Percentiles rank a stretch among this genome's conserved stretches.
phyloP scores from a whole-genome alignment of 2,888 invertebrate genomes.

The Mimachlamys varia region DNA sequence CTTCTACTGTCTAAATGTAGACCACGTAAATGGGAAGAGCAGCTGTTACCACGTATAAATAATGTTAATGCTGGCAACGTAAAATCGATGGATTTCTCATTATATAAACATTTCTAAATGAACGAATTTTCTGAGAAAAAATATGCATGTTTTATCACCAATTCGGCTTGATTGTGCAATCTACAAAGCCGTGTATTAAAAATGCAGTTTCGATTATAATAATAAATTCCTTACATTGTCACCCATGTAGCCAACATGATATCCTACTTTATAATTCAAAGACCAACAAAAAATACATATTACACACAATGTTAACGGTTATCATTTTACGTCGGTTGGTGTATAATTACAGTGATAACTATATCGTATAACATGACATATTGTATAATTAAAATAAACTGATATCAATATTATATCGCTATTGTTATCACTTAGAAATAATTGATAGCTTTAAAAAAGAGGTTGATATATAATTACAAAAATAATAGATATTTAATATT shows the following conservation, averaged over 20 bases:
- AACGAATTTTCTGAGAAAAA: neutral
- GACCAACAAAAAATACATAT: too few relatives aligned
- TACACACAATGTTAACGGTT: too few relatives aligned
- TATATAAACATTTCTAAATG: neutral
- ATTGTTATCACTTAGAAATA: too few relatives aligned
- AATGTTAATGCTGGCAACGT: neutral
- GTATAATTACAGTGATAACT: too few relatives aligned
- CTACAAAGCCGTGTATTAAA: neutral
- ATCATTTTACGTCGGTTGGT: too few relatives aligned
- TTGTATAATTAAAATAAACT: too few relatives aligned
- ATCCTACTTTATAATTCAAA: too few relatives aligned
- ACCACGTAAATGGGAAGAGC: neutral
- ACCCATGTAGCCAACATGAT: neutral
- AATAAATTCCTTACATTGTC: neutral
- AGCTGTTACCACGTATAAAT: conserved; percentile 12
- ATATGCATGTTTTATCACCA: neutral
- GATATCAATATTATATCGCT: too few relatives aligned
- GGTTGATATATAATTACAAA: too few relatives aligned
- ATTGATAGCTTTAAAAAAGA: too few relatives aligned
- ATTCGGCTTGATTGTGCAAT: neutral
- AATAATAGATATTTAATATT: too few relatives aligned
- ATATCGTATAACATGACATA: too few relatives aligned
- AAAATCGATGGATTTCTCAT: neutral
- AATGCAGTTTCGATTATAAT: neutral
- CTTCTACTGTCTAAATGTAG: neutral